Percentiles rank a stretch among this genome's conserved stretches.
Conservation (phyloP, 2,113 vertebrate genomes). For the Cacatua alba region DNA sequence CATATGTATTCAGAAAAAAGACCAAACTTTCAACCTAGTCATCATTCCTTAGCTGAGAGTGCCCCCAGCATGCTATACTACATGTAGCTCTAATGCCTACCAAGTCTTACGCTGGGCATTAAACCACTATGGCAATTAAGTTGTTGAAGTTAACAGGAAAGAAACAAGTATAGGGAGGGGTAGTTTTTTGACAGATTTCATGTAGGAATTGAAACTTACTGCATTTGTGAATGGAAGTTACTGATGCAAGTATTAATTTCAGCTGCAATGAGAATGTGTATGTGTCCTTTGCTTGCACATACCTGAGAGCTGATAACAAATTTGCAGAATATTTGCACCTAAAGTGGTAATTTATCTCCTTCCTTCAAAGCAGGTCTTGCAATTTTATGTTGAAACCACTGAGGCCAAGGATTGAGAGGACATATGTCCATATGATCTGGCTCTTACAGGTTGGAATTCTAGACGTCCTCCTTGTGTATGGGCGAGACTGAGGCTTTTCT, state of each 20-base stretch:
- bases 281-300: neutral
- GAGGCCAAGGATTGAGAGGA: neutral
- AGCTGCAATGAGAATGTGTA: neutral
- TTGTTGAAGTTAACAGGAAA: neutral
- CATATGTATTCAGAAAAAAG: neutral
- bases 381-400: neutral
- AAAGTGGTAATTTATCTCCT: neutral
- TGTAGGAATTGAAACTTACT: neutral
- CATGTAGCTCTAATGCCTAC: neutral
- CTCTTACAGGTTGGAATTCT: neutral
- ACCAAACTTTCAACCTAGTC: neutral
- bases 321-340: neutral
- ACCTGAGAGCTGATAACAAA: neutral
- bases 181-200: neutral
- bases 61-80: neutral
- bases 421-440: too few relatives aligned
- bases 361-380: neutral
- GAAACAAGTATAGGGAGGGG: neutral
- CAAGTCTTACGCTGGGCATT: neutral
- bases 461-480: fast-evolving
- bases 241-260: neutral
- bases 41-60: neutral
- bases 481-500: neutral
- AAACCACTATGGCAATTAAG: neutral
- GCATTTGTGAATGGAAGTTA: neutral